phyloP scores from a whole-genome alignment of 2,797 vertebrate genomes.

The Benthosema pterotum region DNA sequence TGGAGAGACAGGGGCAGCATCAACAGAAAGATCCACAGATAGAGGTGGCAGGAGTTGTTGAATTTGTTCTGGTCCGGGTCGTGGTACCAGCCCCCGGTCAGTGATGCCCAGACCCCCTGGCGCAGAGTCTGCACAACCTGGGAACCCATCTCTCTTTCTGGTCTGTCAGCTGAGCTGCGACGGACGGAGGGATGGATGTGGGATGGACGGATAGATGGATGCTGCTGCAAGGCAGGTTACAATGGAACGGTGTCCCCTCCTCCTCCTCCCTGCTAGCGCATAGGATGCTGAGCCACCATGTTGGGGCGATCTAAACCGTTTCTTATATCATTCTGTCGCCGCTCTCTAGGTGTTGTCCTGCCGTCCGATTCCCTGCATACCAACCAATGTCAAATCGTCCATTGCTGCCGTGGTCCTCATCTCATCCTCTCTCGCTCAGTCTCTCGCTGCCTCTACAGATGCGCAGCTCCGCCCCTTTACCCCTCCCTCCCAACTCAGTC shows the following conservation, averaged over 20 bases:
- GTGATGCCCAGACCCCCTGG: slow-evolving; percentile 95
- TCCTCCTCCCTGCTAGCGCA: no score
- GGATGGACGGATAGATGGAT: slow-evolving; percentile 39
- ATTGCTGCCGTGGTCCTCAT: slow-evolving; percentile 54
- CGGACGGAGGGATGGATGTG: slow-evolving; percentile 44
- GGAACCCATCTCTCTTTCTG: slow-evolving; percentile 86
- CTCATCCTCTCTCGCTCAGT: slow-evolving; percentile 49
- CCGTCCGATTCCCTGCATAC: slow-evolving; percentile 45
- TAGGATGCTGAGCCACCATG: slow-evolving; percentile 73
- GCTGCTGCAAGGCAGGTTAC: slow-evolving; percentile 70
- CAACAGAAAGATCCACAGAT: slow-evolving; percentile 95
- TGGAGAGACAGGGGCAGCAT: slow-evolving; percentile 91
- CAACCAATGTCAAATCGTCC: slow-evolving; percentile 50
- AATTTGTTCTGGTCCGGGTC: slow-evolving; percentile 96
- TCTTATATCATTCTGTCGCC: slow-evolving; percentile 49
- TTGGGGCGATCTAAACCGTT: slow-evolving; percentile 53
- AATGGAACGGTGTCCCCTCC: slow-evolving; percentile 59
- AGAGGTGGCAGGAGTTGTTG: slow-evolving; percentile 96
- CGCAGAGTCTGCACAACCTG: slow-evolving; percentile 91
- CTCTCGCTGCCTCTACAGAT: slow-evolving; percentile 63
- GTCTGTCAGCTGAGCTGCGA: slow-evolving; percentile 60
- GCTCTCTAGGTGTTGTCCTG: slow-evolving; percentile 38
- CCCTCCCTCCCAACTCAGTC: slow-evolving; percentile 6
- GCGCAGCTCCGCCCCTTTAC: slow-evolving; percentile 59
- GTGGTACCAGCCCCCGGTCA: slow-evolving; percentile 97